Evolutionary conservation across 2,888 invertebrate species (phyloP).

Genomic region (Apeira syringaria): DNA sequence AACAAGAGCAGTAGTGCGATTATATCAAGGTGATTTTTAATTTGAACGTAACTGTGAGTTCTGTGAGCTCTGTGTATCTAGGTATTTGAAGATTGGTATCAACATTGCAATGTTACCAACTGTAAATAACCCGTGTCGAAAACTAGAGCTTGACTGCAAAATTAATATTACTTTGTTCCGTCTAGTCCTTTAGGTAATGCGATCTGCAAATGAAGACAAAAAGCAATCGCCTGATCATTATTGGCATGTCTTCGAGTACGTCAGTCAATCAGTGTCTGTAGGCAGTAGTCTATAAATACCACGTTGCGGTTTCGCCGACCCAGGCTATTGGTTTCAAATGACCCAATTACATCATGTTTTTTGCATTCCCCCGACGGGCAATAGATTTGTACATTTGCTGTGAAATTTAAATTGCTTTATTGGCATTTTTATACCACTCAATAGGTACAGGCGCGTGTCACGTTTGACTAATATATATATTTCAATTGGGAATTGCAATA

Average conservation of each 20-base stretch:
- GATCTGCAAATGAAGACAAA: conserved; percentile 2
- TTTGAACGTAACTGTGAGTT: too few relatives aligned
- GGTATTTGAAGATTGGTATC: too few relatives aligned
- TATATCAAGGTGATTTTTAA: neutral
- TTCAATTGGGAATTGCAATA: too few relatives aligned
- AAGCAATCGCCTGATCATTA: conserved; percentile 9
- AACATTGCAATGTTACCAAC: too few relatives aligned
- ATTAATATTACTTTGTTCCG: neutral
- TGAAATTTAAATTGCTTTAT: conserved; percentile 46
- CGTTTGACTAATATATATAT: conserved; percentile 5
- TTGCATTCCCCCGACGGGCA: conserved; percentile 68
- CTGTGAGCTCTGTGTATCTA: neutral
- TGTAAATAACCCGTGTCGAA: too few relatives aligned
- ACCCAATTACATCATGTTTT: conserved; percentile 70
- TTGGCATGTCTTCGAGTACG: conserved; percentile 14
- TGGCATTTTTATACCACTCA: conserved; percentile 26
- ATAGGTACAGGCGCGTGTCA: conserved; percentile 1
- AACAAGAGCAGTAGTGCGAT: neutral
- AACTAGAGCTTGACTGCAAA: too few relatives aligned
- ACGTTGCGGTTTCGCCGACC: conserved; percentile 66
- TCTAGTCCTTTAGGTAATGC: conserved; percentile 2
- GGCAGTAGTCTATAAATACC: conserved; percentile 51
- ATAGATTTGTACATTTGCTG: conserved; percentile 55
- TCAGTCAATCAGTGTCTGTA: conserved; percentile 20
- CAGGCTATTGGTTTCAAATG: conserved; percentile 72